These are phyloP conservation scores for Deilephila elpenor DNA, from an alignment of 2,888 invertebrate genomes.

Conservation along the genomic window DNA sequence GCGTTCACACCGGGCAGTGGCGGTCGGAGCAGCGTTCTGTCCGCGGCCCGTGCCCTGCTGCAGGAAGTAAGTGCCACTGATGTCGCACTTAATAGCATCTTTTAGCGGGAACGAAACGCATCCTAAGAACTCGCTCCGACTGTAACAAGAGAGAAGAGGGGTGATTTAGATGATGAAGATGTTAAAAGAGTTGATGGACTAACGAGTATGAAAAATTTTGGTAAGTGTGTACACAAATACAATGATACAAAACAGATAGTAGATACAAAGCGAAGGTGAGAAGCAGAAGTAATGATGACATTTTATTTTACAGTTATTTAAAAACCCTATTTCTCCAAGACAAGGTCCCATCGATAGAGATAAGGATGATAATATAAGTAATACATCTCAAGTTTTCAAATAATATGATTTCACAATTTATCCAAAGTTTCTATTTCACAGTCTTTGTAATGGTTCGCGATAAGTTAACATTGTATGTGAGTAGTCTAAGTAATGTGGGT, in stretches of 20 bases:
- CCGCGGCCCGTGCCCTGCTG: conserved; percentile 76
- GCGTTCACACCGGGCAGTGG: conserved; percentile 64
- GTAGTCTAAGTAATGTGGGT: conserved; percentile 23
- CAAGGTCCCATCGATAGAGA: not conserved
- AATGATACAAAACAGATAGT: not conserved
- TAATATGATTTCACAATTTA: conserved; percentile 19
- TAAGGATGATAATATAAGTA: not conserved
- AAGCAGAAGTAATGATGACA: no score
- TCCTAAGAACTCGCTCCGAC: conserved; percentile 97
- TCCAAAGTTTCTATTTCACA: conserved; percentile 21
- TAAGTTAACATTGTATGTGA: no score
- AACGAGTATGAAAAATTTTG: not conserved
- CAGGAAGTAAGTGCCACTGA: conserved; percentile 89
- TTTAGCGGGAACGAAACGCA: conserved; percentile 96
- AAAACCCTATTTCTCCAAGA: no score
- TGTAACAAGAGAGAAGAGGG: conserved; percentile 83
- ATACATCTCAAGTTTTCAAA: not conserved
- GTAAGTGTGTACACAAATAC: not conserved
- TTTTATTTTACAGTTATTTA: no score
- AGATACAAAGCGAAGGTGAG: not conserved
- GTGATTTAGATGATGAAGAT: not conserved
- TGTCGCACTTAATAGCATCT: conserved; percentile 90
- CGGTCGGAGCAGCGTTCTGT: conserved; percentile 57
- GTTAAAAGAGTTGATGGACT: not conserved
- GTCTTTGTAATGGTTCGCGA: conserved; percentile 32